Base-by-base conservation (phyloP, 2,888 invertebrate genomes). In the Drosophila eohydei region DNA sequence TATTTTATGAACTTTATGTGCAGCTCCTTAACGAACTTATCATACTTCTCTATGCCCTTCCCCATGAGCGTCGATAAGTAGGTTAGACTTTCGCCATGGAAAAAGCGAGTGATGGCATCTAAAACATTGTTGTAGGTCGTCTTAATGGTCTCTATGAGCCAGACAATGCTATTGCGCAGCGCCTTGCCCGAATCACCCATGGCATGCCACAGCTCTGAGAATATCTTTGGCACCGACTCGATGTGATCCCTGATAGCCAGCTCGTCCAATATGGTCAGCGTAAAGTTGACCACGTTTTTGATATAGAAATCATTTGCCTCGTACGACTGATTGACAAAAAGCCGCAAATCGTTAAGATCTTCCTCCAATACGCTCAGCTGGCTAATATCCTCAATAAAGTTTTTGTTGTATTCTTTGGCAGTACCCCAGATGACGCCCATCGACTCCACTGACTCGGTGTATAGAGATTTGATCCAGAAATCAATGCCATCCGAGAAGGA, bases 151-250 rank as follows among this genome's bases (percentile, higher is more conserved):
- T 93, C 92, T 0, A 96, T 95, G 0, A 96, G 94, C 95, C 95
- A 96, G 0, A 95, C 93, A 11, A 97, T 93, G 77, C 96, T 96
- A 75, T 96, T 95, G 52, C 96, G 95, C 26, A 97, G 94, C 0
- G 96, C 96, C 78, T 95, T 94, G 9, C 97, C 97, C 0, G 97
- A 97, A 60, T 97, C 96, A 0, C 97, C 97, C 96, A 97, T 96
- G 81, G 96, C 95, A 6, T 96, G 96, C 96, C 96, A 97, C 88
- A 97, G 94, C 91, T 97, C 97, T 54, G 95, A 96, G 0, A 97
- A 94, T 30, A 97, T 96, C 52, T 96, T 96, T 0, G 97, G 97
- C 57, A 97, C 90, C 0, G 96, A 95, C 82, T 97, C 95, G 78
- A 97, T 95, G 90, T 97, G 96, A 70, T 95, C 95, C 66, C 95